A percentile compares a stretch with the other conserved stretches of the same genome.
Conservation (phyloP, 2,888 invertebrate species). For the Apeira syringaria region DNA sequence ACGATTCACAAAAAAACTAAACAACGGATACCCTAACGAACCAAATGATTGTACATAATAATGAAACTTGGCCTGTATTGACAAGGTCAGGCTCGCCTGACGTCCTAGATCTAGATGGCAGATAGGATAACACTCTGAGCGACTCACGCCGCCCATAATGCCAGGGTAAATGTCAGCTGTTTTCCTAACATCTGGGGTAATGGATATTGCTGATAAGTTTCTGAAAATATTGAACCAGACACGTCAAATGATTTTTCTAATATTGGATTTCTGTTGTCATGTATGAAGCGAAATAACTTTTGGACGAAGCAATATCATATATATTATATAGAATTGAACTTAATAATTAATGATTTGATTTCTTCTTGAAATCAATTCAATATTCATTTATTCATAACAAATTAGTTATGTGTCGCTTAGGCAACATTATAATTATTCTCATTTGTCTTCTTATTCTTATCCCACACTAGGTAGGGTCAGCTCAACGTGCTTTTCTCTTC, state of each 20-base stretch:
- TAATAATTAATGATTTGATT: no score
- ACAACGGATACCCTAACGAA: background rate
- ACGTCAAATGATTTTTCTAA: conserved; percentile 17
- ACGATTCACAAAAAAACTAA: background rate
- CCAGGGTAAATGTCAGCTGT: conserved; percentile 23
- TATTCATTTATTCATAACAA: no score
- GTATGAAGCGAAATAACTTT: background rate
- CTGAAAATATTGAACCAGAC: conserved; percentile 14
- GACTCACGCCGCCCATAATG: conserved; percentile 34
- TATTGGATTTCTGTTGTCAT: background rate
- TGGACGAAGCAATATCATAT: no score
- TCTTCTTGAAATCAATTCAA: no score
- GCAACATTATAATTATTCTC: no score
- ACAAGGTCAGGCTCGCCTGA: conserved; percentile 37
- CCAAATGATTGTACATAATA: conserved; percentile 7
- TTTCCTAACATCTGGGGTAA: conserved; percentile 26
- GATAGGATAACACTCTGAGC: conserved; percentile 45
- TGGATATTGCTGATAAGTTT: conserved; percentile 29
- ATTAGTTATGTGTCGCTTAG: no score
- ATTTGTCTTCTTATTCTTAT: no score
- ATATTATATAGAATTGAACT: no score
- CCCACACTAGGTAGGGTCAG: no score
- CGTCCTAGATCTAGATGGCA: conserved; percentile 44
- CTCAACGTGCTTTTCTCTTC: no score
- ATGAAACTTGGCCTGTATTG: conserved; percentile 38